Evolutionary conservation across 2,797 vertebrate species (phyloP).

Genomic region (Tamandua tetradactyla): DNA sequence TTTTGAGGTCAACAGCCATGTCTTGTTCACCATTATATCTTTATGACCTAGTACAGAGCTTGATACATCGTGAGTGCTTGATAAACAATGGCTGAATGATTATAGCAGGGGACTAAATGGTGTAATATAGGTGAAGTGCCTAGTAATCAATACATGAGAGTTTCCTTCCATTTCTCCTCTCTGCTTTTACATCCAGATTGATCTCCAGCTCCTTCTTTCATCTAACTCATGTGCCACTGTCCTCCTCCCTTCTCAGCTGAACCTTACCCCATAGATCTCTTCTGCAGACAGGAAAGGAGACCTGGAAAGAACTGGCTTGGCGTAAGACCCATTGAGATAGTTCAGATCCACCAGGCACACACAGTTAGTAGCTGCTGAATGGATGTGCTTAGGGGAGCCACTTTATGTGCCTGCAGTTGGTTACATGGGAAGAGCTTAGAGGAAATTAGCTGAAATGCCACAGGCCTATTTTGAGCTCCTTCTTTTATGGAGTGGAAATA

Average conservation of each 20-base stretch:
- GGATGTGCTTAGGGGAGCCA: conserved; percentile 40
- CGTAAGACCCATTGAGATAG: background rate
- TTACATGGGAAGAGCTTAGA: conserved; percentile 72
- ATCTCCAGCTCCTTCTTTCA: background rate
- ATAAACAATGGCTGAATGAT: background rate
- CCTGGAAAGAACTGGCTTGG: conserved; percentile 2
- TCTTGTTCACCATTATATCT: background rate
- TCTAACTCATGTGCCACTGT: background rate
- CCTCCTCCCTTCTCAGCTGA: background rate
- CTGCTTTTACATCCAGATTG: background rate
- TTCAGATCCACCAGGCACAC: background rate
- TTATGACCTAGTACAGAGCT: background rate
- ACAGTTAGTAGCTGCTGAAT: conserved; percentile 40
- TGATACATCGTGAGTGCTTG: background rate
- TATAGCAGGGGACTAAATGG: background rate
- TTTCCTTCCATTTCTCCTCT: background rate
- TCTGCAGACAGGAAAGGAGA: background rate
- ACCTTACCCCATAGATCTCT: background rate
- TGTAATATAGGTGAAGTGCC: background rate
- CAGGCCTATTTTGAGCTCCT: conserved; percentile 76
- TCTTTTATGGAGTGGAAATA: conserved; percentile 74
- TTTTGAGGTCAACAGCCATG: background rate
- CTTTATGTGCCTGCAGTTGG: conserved; percentile 50
- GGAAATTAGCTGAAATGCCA: conserved; percentile 81
- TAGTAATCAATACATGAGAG: background rate